These are phyloP conservation scores for Caenorhabditis remanei DNA, from an alignment of 1,140 invertebrate species.

Conservation along the genomic window DNA sequence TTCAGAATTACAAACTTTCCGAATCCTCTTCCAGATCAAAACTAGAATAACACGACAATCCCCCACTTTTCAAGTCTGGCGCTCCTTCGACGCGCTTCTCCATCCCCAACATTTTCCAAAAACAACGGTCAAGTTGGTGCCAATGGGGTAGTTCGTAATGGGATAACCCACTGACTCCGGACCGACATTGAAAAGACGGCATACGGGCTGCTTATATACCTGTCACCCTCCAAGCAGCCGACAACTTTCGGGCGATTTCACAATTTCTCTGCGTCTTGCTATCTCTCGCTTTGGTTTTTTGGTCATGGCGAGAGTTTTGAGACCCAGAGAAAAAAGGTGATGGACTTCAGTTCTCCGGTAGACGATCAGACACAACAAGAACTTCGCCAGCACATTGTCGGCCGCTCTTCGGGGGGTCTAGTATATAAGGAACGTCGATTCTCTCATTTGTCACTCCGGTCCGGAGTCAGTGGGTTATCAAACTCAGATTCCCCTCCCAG, in stretches of 20 bases:
- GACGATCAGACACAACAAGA: too few relatives aligned
- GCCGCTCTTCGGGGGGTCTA: neutral
- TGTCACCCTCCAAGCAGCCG: neutral
- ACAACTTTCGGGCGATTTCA: neutral
- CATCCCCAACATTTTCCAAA: neutral
- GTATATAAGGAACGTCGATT: neutral
- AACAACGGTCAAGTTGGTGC: neutral
- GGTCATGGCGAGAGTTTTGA: too few relatives aligned
- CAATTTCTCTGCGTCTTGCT: neutral
- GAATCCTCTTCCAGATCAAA: too few relatives aligned
- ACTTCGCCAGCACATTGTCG: neutral
- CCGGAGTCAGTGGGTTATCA: conserved; percentile 23
- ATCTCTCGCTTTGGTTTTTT: too few relatives aligned
- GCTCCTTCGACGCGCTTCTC: too few relatives aligned
- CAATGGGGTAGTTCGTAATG: neutral
- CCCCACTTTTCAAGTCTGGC: too few relatives aligned
- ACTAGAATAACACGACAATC: too few relatives aligned
- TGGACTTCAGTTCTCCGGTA: too few relatives aligned
- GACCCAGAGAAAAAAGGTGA: too few relatives aligned
- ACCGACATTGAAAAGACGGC: neutral
- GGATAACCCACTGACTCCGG: neutral
- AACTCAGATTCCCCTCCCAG: neutral
- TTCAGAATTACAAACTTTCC: too few relatives aligned
- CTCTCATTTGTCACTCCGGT: neutral
- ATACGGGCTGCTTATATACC: neutral